Evolutionary conservation across 2,797 vertebrate genomes (phyloP), one percentile per base, ranked within the genome.

Genomic region (Hapalemur alaotrensis): DNA sequence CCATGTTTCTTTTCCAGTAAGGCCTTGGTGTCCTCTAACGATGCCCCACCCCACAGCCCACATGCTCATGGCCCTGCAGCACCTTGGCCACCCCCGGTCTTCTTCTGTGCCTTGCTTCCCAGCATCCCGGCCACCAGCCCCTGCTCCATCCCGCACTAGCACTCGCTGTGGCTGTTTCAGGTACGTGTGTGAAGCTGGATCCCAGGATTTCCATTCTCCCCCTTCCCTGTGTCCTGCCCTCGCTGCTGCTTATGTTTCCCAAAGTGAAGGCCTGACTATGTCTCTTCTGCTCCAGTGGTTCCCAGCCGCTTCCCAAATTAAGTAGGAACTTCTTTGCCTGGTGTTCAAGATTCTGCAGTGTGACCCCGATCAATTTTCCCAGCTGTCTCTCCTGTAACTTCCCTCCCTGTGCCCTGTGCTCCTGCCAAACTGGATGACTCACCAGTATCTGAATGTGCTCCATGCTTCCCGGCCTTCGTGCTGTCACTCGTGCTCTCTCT

Each of bases 361-460:
- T 87, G 95, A 92, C 84, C 73, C 75, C n/a, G 52, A 11, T 83
- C 78, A 35, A 0, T 93, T 89, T 78, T 67, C 57, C 87, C 79
- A 90, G 63, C 72, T 81, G 73, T 52, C 11, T 78, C 87, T 95
- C 90, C 67, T 78, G 72, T 70, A 41, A 63, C 54, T 92, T 82
- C 48, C 50, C 88, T 93, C 35, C 38, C n/a, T 30, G 72, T 35
- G 46, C 84, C 32, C 43, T 76, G 17, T 54, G 73, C 50, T 70
- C 67, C 52, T 70, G 93, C 70, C 79, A 79, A 54, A 82, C 1
- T 8, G 65, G 59, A 57, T 89, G 83, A 59, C 78, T 76, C 72
- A 61, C 57, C 5, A 3, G 57, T 17, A 13, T 43, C 79, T 46
- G 79, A 80, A 41, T 61, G 82, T n/a, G 20, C 35, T 72, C 70